These are phyloP conservation scores for Nephrotoma flavescens DNA, from an alignment of 2,888 invertebrate genomes.

Conservation along the genomic window DNA sequence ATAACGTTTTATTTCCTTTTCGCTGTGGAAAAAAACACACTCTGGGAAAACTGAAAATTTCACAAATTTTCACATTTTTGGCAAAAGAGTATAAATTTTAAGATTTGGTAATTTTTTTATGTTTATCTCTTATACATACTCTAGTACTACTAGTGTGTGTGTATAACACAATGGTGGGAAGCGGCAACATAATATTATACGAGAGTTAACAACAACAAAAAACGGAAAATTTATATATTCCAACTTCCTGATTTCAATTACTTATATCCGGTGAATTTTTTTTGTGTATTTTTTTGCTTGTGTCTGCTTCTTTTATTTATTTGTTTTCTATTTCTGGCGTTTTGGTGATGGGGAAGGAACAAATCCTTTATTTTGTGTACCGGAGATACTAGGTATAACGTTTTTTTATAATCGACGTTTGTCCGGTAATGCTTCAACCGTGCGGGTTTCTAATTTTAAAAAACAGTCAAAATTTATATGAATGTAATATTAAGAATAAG, in stretches of 20 bases:
- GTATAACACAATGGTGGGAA: background rate
- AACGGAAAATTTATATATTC: background rate
- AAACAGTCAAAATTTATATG: too few species aligned
- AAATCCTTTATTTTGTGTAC: background rate
- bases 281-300: background rate
- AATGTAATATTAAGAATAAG: too few species aligned
- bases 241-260: conserved; percentile 2
- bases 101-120: background rate
- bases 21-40: background rate
- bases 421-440: too few species aligned
- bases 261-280: background rate
- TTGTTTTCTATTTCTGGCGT: background rate
- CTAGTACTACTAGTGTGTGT: background rate
- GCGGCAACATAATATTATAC: background rate
- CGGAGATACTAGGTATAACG: background rate
- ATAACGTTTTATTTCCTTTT: background rate
- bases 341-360: background rate
- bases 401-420: too few species aligned
- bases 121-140: background rate
- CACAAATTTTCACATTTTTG: background rate
- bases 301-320: background rate
- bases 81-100: background rate
- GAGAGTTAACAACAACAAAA: background rate
- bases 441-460: too few species aligned
- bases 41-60: background rate